Conservation (phyloP, 2,888 invertebrate species). For the Papilio gigon region DNA sequence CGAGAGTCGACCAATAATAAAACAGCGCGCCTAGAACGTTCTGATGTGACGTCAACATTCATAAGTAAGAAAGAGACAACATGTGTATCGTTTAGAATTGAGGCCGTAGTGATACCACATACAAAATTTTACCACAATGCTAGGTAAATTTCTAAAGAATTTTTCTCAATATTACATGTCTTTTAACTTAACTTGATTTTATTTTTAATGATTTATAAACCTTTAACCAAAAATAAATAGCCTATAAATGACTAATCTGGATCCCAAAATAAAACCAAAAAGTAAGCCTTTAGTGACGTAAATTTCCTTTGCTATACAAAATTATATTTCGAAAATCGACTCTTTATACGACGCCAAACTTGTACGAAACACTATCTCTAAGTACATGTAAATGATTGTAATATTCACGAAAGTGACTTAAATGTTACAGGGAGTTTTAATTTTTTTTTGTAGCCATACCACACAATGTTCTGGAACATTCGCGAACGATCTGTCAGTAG, state of each 20-base stretch:
- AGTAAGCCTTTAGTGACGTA: too few species aligned
- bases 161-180: not conserved
- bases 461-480: conserved; percentile 34
- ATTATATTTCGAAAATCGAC: too few species aligned
- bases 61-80: conserved; percentile 20
- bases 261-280: too few species aligned
- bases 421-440: not conserved
- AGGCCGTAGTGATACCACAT: conserved; percentile 2
- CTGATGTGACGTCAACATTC: conserved; percentile 48
- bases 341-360: too few species aligned
- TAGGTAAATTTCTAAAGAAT: not conserved
- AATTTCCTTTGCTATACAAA: too few species aligned
- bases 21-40: conserved; percentile 48
- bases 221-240: too few species aligned
- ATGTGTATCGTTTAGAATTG: not conserved
- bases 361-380: too few species aligned
- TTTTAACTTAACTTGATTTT: too few species aligned
- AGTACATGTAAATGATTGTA: too few species aligned
- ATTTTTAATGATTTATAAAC: too few species aligned
- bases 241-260: too few species aligned
- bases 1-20: conserved; percentile 56
- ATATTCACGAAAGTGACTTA: too few species aligned
- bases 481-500: conserved; percentile 14
- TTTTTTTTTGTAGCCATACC: not conserved
- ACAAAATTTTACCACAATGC: not conserved